Base-by-base conservation (phyloP, 1,140 invertebrate species). In the Aporrectodea caliginosa region DNA sequence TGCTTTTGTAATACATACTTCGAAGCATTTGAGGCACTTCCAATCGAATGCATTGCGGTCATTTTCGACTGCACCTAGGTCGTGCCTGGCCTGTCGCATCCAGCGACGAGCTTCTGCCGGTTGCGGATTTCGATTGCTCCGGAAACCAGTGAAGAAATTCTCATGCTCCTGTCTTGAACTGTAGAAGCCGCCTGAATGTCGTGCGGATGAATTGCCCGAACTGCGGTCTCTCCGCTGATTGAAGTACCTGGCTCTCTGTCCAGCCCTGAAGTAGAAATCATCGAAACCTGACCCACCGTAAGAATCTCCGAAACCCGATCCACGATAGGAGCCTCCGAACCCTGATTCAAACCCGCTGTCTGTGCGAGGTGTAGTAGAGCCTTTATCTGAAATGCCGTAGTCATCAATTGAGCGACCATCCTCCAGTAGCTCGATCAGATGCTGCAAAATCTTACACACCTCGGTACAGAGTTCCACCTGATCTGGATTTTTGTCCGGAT, bases 381-480 rank as follows among this genome's bases (percentile, higher is more conserved):
- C n/a, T n/a, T n/a, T n/a, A n/a, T n/a, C n/a, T n/a, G 6, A 6
- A 2, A n/a, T n/a, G 14, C 32, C 32, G 22, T 71, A 71, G 32
- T 71, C 69, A 71, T 1, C 69, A 22, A 71, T 71, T 1, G 69
- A 71, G 12, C 29, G 32, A 1, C 69, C 69, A 30, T 71, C 32
- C 32, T 71, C 78, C 6, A 78, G 79, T 72, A 68, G 35, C 35
- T 79, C 80, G 68, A 82, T 78, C 43, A 79, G 78, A 30, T 74
- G 75, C 22, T 82, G 75, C 16, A 82, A 74, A 69, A 81, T 80
- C 73, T 86, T 81, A 34, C 82, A 84, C 1, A 85, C 81, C 68
- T 83, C 79, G 0, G 79, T 84, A 43, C 82, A 82, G 32, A 84
- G 78, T 12, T 82, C 73, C 82, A 84, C 80, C 70, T 84, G 80